Evolutionary conservation across 2,888 invertebrate genomes (phyloP), one percentile per base, ranked within the genome.

Genomic region (Lithosia quadra): DNA sequence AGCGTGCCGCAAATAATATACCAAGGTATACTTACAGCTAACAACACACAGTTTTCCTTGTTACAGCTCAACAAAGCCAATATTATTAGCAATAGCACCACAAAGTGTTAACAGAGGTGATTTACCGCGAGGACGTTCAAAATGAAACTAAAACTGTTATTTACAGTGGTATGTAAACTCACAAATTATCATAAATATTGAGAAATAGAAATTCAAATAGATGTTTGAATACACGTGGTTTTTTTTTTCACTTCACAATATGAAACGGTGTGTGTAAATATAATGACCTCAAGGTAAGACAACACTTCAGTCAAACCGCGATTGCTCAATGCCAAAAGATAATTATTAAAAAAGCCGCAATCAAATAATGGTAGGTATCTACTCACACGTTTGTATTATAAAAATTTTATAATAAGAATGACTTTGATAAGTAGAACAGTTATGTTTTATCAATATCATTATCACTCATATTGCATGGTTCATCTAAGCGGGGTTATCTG

Each of bases 141-240:
- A 63, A 69, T 63, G n/a, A 63, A 59, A 76, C 53, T 76, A 72
- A 75, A 67, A 56, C 63, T 15, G 59, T 68, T 64, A 21, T 15
- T 13, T 63, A 65, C 65, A 28, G 55, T 43, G 28, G 68, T 67
- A 64, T 33, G 57, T 36, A 63, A 71, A 72, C 64, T n/a, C 65
- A 18, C 56, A 61, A 49, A 24, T 61, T 77, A 79, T 74, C 73
- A 28, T 68, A 57, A n/a, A 61, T 58, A 63, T 79, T 77, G 77
- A 69, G 34, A 60, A 68, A 64, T 28, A 21, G 57, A 11, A 64
- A 71, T 57, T 68, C 11, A 66, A 39, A 67, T 60, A 36, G 55
- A 33, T 33, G 34, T 24, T 49, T 49, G 21, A 65, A 9, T 49
- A 21, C 63, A 62, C 2, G 36, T 55, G 18, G 21, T 57, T 73